These are phyloP conservation scores for Dendrolimus pini DNA, from an alignment of 2,888 invertebrate genomes.

Conservation along the genomic window DNA sequence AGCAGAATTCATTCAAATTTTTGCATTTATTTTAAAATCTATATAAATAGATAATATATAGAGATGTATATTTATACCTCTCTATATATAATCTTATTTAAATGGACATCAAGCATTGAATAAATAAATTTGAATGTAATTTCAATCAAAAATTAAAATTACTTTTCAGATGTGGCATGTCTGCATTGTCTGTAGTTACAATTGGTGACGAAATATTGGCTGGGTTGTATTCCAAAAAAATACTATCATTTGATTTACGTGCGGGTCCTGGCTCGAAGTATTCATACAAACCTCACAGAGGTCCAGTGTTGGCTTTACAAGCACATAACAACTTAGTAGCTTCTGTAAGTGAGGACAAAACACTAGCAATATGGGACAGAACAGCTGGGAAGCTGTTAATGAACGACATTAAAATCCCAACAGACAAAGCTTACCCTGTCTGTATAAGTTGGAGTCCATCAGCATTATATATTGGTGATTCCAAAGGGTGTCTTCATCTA, in stretches of 20 bases:
- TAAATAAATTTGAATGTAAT: not conserved
- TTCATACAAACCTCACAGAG: conserved; percentile 67
- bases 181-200: conserved; percentile 70
- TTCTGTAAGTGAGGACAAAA: conserved; percentile 77
- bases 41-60: too few species aligned
- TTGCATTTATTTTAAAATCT: too few species aligned
- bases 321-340: conserved; percentile 63
- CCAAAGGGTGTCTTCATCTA: conserved; percentile 57
- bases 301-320: conserved; percentile 65
- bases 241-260: conserved; percentile 72
- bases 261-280: conserved; percentile 48
- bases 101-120: too few species aligned
- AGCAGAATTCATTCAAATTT: too few species aligned
- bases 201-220: conserved; percentile 64
- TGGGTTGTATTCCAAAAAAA: conserved; percentile 73
- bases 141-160: conserved; percentile 2
- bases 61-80: too few species aligned
- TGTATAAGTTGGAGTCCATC: conserved; percentile 57
- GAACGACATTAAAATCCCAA: conserved; percentile 51
- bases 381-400: conserved; percentile 61
- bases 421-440: conserved; percentile 54
- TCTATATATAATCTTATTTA: too few species aligned
- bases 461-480: conserved; percentile 63
- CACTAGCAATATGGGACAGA: conserved; percentile 75
- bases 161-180: conserved; percentile 59